phyloP scores from a whole-genome alignment of 1,140 invertebrate genomes.

The Drosophila equinoxialis region DNA sequence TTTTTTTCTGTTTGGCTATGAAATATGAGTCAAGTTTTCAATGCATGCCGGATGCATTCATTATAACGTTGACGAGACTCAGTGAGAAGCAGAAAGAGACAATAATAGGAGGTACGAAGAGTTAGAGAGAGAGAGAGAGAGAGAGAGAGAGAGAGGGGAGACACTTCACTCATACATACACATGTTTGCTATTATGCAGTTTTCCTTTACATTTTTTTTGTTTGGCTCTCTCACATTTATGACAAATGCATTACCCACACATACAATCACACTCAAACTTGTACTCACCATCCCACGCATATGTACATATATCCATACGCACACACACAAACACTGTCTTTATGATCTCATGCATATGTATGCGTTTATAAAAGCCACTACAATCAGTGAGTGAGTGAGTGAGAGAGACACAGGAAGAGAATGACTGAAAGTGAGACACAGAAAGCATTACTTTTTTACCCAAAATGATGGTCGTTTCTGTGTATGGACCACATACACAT shows the following conservation, averaged over 20 bases:
- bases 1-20: conserved; percentile 50
- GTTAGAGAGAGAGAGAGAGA: not conserved
- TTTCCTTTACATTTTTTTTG: conserved; percentile 60
- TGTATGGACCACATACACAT: conserved; percentile 24
- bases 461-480: conserved; percentile 34
- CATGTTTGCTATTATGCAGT: conserved; percentile 60
- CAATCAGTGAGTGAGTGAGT: conserved; percentile 13
- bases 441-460: conserved; percentile 36
- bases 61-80: conserved; percentile 72
- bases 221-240: conserved; percentile 43
- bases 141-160: not conserved
- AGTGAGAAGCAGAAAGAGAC: not conserved
- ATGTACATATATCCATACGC: not conserved
- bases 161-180: conserved; percentile 45
- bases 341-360: conserved; percentile 77
- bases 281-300: too few species aligned
- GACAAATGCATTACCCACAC: conserved; percentile 61
- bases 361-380: conserved; percentile 71
- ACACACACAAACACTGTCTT: conserved; percentile 44
- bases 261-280: conserved; percentile 29
- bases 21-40: conserved; percentile 82
- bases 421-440: conserved; percentile 14
- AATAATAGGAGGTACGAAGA: not conserved
- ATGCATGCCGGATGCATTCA: conserved; percentile 82
- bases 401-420: conserved; percentile 1